A percentile compares a stretch with the other conserved stretches of the same genome.
These are phyloP conservation scores for Micromesistius poutassou DNA, from an alignment of 2,797 vertebrate genomes.

Conservation along the genomic window DNA sequence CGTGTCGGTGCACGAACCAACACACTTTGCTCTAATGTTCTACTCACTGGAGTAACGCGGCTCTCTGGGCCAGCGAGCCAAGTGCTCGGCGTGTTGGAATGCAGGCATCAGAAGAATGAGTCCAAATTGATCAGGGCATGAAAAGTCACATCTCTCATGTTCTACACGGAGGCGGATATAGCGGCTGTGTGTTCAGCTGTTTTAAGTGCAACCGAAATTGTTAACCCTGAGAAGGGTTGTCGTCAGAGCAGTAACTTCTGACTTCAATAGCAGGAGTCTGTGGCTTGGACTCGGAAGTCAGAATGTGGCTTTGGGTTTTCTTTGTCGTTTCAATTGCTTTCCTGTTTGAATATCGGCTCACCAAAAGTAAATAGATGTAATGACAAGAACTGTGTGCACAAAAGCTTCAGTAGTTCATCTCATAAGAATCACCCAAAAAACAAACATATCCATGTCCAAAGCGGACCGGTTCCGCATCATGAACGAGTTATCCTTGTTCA, in stretches of 20 bases:
- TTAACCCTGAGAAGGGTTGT: background rate
- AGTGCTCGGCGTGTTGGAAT: background rate
- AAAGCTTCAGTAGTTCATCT: background rate
- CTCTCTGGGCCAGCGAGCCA: background rate
- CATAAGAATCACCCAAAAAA: background rate
- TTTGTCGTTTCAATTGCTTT: background rate
- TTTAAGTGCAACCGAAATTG: background rate
- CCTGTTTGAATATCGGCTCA: background rate
- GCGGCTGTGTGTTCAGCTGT: background rate
- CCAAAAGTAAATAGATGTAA: background rate
- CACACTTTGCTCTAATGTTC: background rate
- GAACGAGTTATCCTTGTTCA: background rate
- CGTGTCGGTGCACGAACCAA: constrained; percentile 59
- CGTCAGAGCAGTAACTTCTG: background rate
- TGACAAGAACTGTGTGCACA: background rate
- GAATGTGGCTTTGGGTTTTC: background rate
- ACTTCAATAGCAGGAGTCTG: background rate
- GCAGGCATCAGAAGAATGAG: background rate
- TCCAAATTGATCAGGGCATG: constrained; percentile 1
- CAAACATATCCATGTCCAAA: background rate
- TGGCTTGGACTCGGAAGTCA: background rate
- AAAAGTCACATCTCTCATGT: background rate
- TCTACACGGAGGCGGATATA: background rate
- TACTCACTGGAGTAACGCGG: background rate
- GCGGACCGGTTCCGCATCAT: background rate